Base-by-base conservation (phyloP, 2,888 invertebrate species). In the Cephus pygmeus region DNA sequence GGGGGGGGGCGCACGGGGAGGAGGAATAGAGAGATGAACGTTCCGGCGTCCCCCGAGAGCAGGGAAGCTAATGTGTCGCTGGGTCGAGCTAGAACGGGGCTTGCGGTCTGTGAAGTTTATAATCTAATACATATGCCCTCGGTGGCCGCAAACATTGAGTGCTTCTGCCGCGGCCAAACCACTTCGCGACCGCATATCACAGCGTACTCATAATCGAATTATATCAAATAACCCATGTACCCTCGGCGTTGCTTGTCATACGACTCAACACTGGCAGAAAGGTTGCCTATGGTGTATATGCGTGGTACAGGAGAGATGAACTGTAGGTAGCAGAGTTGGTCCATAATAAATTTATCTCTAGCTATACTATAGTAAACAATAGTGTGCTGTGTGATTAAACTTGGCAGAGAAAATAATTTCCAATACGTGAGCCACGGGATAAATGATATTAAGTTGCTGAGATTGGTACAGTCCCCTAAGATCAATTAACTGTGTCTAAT, bases 41-140 rank as follows among this genome's bases (percentile, higher is more conserved):
- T 76, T 75, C 30, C 34, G 30, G 76, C 35, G 75, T 76, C 80
- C 78, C 79, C 79, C 56, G 56, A 34, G 80, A 80, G 77, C 77
- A 81, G 80, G 79, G 84, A 84, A 82, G 81, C 83, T 87, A 88
- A 87, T 88, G 86, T 84, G 84, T 86, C 86, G 87, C 83, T 84
- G 85, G 83, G 23, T 35, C 35, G 36, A 30, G 74, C 74, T 34
- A 71, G 74, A 79, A 56, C 85, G 83, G 85, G 71, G 71, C 71
- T 71, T 87, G 86, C 83, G 88, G 84, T 87, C 88, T 90, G 88
- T 89, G 89, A 90, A 90, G 89, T 91, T 91, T 87, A 90, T 91
- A 91, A 91, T 91, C 89, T 88, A 90, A 91, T 90, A 89, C 87
- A 85, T 86, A 85, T 80, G 85, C 87, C 87, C 88, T 84, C 85